These are phyloP conservation scores for Aplysina aerophoba DNA, from an alignment of 37 sponge, comb jelly and placozoan genomes.

Conservation along the genomic window DNA sequence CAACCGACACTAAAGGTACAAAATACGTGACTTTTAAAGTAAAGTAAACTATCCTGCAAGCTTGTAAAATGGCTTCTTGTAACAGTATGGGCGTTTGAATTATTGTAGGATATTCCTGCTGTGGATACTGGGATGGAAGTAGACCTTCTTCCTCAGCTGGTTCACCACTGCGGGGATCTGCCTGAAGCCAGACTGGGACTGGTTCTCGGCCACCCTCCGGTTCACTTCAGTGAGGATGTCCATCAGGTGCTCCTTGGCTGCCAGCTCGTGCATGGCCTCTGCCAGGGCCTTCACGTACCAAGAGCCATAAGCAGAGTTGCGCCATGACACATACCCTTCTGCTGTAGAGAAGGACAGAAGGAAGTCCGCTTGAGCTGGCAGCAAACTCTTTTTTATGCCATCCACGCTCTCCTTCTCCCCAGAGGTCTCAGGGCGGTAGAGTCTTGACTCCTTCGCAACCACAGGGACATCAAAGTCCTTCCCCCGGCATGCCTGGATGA, in stretches of 20 bases:
- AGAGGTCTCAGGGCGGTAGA: neutral
- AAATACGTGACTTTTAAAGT: neutral
- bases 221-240: slow-evolving; percentile 57
- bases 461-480: neutral
- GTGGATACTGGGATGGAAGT: slow-evolving; percentile 12
- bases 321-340: slow-evolving; percentile 26
- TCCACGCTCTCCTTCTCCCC: neutral
- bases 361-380: slow-evolving; percentile 21
- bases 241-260: slow-evolving; percentile 44
- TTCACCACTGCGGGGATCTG: slow-evolving; percentile 19
- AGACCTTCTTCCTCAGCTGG: slow-evolving; percentile 24
- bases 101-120: neutral
- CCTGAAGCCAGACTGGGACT: slow-evolving; percentile 26
- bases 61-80: no score
- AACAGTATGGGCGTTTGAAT: neutral
- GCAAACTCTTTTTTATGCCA: neutral
- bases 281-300: slow-evolving; percentile 57
- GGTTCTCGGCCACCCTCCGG: slow-evolving; percentile 35
- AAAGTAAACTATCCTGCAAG: no score
- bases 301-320: slow-evolving; percentile 40
- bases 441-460: neutral
- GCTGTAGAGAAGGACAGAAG: slow-evolving; percentile 29
- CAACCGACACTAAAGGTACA: neutral
- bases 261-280: slow-evolving; percentile 10
- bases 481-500: slow-evolving; percentile 39